Conservation (phyloP, 2,888 invertebrate genomes). For the Eupithecia exiguata region DNA sequence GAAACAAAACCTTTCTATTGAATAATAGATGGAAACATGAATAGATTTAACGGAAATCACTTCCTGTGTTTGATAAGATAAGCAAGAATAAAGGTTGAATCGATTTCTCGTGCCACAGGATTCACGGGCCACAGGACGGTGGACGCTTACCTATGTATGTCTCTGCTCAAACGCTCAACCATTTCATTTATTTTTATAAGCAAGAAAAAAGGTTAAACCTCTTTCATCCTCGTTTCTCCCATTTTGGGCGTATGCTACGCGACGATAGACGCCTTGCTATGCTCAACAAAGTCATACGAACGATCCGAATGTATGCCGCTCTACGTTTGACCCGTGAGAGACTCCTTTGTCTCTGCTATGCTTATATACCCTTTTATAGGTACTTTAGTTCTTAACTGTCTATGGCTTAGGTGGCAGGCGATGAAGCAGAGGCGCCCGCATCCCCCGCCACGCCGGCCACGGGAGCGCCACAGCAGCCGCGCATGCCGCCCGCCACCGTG, state of each 20-base stretch:
- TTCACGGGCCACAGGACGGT: neutral
- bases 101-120: too few relatives aligned
- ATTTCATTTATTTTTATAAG: too few relatives aligned
- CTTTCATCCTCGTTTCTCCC: too few relatives aligned
- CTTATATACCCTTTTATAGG: neutral
- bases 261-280: neutral
- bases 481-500: slow-evolving; percentile 90
- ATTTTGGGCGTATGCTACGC: neutral
- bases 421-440: slow-evolving; percentile 79
- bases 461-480: slow-evolving; percentile 59
- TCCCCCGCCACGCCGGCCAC: slow-evolving; percentile 78
- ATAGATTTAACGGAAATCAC: neutral
- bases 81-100: neutral
- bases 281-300: neutral
- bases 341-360: neutral
- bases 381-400: neutral
- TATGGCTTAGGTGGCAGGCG: slow-evolving; percentile 80
- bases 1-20: too few relatives aligned
- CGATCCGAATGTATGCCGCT: neutral
- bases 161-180: neutral
- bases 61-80: neutral
- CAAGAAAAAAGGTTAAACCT: too few relatives aligned
- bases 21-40: too few relatives aligned
- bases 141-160: neutral
- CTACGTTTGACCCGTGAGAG: neutral